phyloP scores from a whole-genome alignment of 2,888 invertebrate species.

The Cheilosia vernalis region DNA sequence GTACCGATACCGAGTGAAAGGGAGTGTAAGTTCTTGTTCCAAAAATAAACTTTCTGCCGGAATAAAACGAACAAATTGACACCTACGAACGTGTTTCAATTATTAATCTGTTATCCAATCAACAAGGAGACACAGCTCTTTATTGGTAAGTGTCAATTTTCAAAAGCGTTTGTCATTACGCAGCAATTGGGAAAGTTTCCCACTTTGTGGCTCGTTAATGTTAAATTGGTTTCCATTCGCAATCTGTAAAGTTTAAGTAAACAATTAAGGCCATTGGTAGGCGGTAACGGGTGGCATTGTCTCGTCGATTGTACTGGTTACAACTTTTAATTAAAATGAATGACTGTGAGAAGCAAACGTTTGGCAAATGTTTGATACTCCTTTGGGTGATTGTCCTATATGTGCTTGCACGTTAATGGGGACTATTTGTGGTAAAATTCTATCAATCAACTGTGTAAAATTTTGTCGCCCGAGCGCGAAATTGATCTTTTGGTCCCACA shows the following conservation, averaged over 20 bases:
- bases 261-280: not conserved
- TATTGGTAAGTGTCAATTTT: too few species aligned
- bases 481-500: too few species aligned
- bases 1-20: not conserved
- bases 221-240: not conserved
- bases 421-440: not conserved
- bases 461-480: too few species aligned
- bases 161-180: too few species aligned
- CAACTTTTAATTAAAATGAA: not conserved
- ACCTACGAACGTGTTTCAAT: not conserved
- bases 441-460: too few species aligned
- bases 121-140: not conserved
- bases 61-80: conserved; percentile 19
- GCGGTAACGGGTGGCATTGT: not conserved
- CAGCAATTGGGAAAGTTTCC: too few species aligned
- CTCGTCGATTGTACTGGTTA: not conserved
- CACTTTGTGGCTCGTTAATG: not conserved
- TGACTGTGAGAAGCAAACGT: not conserved
- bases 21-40: conserved; percentile 41
- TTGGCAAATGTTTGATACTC: not conserved
- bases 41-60: conserved; percentile 33
- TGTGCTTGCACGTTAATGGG: not conserved
- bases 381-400: not conserved
- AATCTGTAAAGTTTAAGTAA: not conserved
- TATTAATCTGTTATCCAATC: not conserved